Evolutionary conservation across 2,888 invertebrate species (phyloP).

Genomic region (Oligia strigilis): DNA sequence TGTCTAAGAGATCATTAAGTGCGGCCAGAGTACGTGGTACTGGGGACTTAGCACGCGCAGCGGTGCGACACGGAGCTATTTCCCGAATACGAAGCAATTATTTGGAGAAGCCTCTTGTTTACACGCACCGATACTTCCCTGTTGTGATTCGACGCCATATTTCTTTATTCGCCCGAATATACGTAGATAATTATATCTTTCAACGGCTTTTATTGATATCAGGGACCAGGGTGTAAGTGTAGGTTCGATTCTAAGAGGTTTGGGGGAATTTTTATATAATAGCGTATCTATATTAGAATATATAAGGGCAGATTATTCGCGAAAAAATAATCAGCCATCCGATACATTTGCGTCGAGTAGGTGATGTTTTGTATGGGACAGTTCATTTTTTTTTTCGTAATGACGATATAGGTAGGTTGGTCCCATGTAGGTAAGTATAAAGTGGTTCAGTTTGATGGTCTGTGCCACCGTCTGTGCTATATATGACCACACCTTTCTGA

Average conservation of each 20-base stretch:
- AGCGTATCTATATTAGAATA: neutral
- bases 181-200: neutral
- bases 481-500: too few species aligned
- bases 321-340: neutral
- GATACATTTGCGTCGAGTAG: neutral
- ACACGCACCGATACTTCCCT: constrained; percentile 27
- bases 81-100: constrained; percentile 46
- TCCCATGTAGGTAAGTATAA: too few species aligned
- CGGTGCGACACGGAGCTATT: neutral
- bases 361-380: neutral
- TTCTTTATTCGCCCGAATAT: constrained; percentile 24
- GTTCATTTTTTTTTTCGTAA: neutral
- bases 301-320: neutral
- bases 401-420: neutral
- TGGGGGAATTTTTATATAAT: neutral
- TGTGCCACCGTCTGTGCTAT: too few species aligned
- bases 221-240: neutral
- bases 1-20: too few species aligned
- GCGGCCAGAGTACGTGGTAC: too few species aligned
- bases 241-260: constrained; percentile 1
- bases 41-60: too few species aligned
- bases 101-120: constrained; percentile 37
- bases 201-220: constrained; percentile 18
- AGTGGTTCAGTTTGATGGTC: too few species aligned
- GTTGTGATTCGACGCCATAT: constrained; percentile 40